Conservation (phyloP, 2,888 invertebrate species). For the Mimumesa dahlbomi region DNA sequence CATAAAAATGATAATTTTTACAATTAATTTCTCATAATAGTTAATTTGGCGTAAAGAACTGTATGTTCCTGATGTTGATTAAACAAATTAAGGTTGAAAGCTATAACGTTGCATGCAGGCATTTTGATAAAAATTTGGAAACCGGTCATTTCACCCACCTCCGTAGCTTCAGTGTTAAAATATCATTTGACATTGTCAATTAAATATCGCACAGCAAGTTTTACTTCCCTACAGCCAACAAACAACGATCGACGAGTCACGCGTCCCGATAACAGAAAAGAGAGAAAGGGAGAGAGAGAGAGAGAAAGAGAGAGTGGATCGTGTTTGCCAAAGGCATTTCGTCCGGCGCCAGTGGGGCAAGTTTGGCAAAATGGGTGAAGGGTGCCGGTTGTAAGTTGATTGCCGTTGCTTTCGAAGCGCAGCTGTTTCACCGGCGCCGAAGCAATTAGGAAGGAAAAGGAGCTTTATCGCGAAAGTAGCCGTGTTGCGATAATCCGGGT, state of each 20-base stretch:
- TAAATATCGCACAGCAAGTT: constrained; percentile 16
- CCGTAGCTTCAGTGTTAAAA: no score
- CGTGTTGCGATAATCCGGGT: constrained; percentile 72
- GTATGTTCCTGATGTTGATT: no score
- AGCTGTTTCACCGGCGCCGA: constrained; percentile 73
- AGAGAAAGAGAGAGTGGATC: no score
- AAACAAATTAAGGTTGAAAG: no score
- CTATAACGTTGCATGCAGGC: no score
- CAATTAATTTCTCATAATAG: no score
- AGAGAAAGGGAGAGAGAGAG: not conserved
- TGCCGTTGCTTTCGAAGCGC: constrained; percentile 66
- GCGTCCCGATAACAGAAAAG: not conserved
- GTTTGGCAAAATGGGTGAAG: not conserved
- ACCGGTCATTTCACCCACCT: no score
- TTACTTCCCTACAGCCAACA: constrained; percentile 9
- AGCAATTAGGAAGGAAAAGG: constrained; percentile 77
- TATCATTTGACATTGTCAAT: not conserved
- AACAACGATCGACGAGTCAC: constrained; percentile 3
- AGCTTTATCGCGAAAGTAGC: constrained; percentile 75
- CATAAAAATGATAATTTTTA: no score
- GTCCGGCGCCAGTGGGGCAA: constrained; percentile 12
- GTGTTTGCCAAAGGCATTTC: constrained; percentile 20
- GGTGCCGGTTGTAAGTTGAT: constrained; percentile 18
- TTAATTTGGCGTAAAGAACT: no score
- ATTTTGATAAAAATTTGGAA: no score